phyloP scores from a whole-genome alignment of 2,797 vertebrate species.

The Pipistrellus pygmaeus region DNA sequence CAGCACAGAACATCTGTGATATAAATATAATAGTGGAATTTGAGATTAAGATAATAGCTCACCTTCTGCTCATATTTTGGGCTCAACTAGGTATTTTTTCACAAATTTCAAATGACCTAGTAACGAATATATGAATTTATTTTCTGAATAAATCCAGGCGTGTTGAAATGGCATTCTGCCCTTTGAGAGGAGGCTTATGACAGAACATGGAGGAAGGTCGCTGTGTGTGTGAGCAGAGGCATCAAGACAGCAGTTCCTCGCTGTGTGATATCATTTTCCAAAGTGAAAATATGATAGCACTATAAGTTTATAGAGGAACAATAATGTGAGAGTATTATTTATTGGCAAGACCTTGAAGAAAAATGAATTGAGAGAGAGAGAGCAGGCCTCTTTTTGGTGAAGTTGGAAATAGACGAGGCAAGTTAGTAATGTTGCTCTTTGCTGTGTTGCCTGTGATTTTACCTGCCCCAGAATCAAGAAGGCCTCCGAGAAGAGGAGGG shows the following conservation, averaged over 20 bases:
- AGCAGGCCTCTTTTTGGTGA: slow-evolving; percentile 61
- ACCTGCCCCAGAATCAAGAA: slow-evolving; percentile 39
- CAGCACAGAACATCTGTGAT: background rate
- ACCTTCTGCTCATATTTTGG: background rate
- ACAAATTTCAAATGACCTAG: slow-evolving; percentile 16
- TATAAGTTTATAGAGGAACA: slow-evolving; percentile 57
- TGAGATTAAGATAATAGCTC: background rate
- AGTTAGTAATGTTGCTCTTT: background rate
- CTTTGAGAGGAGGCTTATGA: background rate
- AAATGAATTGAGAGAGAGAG: background rate
- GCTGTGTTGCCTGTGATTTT: background rate
- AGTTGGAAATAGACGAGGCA: slow-evolving; percentile 41
- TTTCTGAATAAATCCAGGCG: slow-evolving; percentile 39
- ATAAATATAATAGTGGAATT: background rate
- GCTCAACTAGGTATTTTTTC: slow-evolving; percentile 49
- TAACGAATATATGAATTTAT: background rate
- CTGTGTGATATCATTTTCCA: background rate
- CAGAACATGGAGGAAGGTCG: background rate
- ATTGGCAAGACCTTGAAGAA: slow-evolving; percentile 48
- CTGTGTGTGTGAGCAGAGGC: fast-evolving
- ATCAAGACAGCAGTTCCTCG: background rate
- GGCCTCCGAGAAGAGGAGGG: background rate
- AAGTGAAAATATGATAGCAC: slow-evolving; percentile 51
- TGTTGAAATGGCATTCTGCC: background rate
- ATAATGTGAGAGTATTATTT: slow-evolving; percentile 53